Base-by-base conservation (phyloP, 2,888 invertebrate species). In the Mycogona germanica region DNA sequence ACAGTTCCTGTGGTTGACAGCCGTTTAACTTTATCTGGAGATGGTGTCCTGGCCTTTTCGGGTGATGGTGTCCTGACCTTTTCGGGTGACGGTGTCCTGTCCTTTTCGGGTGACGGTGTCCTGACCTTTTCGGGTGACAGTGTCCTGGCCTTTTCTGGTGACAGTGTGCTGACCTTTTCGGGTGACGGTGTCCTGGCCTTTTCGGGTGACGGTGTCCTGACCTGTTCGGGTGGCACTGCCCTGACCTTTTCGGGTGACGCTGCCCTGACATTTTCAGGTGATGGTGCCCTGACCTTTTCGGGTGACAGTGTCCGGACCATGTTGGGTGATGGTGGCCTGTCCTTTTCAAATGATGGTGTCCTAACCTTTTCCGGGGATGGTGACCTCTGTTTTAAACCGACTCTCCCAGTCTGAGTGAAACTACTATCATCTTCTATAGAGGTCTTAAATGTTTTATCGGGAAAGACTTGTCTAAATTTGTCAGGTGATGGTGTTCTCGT, bases 41-140 rank as follows among this genome's bases (percentile, higher is more conserved):
- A 21, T 14, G 17, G 25, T 21, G 25, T 46, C 12, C 28, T 28
- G n/a, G 29, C 17, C 23, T n/a, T n/a, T 9, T 26, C 26, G 3
- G 46, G 46, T 17, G 3, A 3, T n/a, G n/a, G n/a, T 46, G 19
- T 19, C 1, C 7, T n/a, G 7, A 14, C 50, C 30, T 35, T 49
- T 12, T 49, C 49, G 17, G 49, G 49, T 17, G 49, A 49, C 3
- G 29, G 37, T 9, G 23, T 49, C 7, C 14, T n/a, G n/a, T n/a
- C 21, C 3, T 49, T 29, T 14, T 51, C 9, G n/a, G 40, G 14
- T 12, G 26, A 17, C 12, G 46, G 17, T 4, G 19, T 17, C 9
- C 35, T 48, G 19, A 25, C 32, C 23, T 35, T 48, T 23, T 50
- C 50, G 2, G 50, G 50, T 38, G 50, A 50, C 17, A 28, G 35